Conservation (phyloP, 2,797 vertebrate species). For the Tauraco hartlaubi region DNA sequence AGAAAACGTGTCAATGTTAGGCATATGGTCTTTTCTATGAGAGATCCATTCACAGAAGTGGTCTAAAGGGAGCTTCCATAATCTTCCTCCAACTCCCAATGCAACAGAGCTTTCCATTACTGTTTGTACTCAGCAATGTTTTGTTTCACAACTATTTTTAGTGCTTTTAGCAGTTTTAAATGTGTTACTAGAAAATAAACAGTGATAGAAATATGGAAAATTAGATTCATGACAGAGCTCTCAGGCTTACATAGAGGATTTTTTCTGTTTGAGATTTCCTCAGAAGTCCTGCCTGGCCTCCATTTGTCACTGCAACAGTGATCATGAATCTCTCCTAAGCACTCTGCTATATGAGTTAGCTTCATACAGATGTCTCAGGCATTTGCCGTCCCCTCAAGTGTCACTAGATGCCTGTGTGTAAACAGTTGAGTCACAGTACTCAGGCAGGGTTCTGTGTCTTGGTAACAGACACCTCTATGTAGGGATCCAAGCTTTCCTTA, state of each 20-base stretch:
- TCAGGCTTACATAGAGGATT: fast-evolving
- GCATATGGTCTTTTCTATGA: not conserved
- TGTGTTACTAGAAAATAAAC: not conserved
- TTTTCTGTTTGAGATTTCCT: not conserved
- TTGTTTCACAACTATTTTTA: not conserved
- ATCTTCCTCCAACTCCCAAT: not conserved
- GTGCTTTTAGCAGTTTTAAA: not conserved
- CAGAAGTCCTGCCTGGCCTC: not conserved
- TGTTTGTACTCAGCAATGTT: not conserved
- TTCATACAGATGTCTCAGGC: not conserved
- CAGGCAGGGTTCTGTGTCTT: not conserved
- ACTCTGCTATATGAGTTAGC: not conserved
- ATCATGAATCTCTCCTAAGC: not conserved
- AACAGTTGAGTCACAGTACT: not conserved
- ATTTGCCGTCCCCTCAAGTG: not conserved
- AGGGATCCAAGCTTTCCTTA: not conserved
- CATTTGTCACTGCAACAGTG: not conserved
- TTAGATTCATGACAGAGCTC: not conserved
- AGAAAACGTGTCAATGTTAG: not conserved
- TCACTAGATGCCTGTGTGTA: not conserved
- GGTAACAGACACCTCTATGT: not conserved
- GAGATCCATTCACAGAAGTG: not conserved
- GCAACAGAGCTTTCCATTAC: not conserved
- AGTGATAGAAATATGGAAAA: not conserved
- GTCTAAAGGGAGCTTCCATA: not conserved